Evolutionary conservation across 2,113 vertebrate genomes (phyloP), one percentile per base, ranked within the genome.

Genomic region (Pluvianellus socialis): DNA sequence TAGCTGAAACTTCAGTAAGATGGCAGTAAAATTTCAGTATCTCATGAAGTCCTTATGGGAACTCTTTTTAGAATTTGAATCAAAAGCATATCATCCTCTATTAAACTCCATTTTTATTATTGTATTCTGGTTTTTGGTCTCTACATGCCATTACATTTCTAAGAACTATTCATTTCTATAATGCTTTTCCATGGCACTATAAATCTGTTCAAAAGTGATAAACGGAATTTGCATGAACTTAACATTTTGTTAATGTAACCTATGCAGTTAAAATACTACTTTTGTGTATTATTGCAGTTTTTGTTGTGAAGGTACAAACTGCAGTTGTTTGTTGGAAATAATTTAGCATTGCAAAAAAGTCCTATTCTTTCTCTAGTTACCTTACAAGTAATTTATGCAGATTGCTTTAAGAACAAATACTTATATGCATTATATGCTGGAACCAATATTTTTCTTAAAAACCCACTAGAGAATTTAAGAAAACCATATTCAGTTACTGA

Each of bases 371-470:
- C 56, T 71, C 40, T 45, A 90, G 30, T 32, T 82, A 33, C 56
- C 49, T 66, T 58, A 47, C 20, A 62, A 81, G 32, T 82, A 80
- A 90, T 86, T 90, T 93, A 90, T 86, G 63, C 10, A 79, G 55
- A 90, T 72, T 91, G 70, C 73, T 73, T 85, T 44, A 92, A 75
- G 45, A 92, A 44, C 23, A 85, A 21, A 45, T 77, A 73, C 38
- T 93, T 94, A 45, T 3, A 61, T 14, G 45, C 40, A 70, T 94
- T 95, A 58, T 53, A 66, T 42, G 13, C 32, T 50, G 42, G 18
- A 92, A 92, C 6, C 35, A 32, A 86, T 80, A 45, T 83, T 86
- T 90, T 90, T 90, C 42, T 61, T 83, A 23, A 73, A 96, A 92
- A 79, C 72, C 33, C 80, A 68, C 68, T 44, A 81, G 33, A 24